Base-by-base conservation (phyloP, 2,888 invertebrate genomes). In the Plagodis dolabraria region DNA sequence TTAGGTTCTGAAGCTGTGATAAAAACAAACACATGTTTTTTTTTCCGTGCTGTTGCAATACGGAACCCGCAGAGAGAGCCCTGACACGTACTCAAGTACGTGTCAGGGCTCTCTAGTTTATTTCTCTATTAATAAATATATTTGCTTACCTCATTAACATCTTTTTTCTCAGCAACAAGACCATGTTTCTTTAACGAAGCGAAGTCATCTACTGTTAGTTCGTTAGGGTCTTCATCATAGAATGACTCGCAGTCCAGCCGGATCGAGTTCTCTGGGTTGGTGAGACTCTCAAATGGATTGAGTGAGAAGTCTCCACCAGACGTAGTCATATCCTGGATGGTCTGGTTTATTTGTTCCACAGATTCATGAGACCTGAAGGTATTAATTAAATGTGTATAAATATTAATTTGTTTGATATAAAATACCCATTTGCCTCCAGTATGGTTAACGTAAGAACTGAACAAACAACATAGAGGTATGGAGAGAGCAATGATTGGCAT, bases 321-420 rank as follows among this genome's bases (percentile, higher is more conserved):
- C 79, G 93, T 89, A 0, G 92, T 92, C 93, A 93, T 93, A 68
- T 93, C 93, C 72, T 92, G 89, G 22, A 93, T 92, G 0, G 93
- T 93, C 68, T 93, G 93, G 71, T 93, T 93, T 67, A 92, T 92
- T 64, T 91, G 91, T 57, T 92, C 92, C 64, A 92, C 84, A 22
- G 91, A 87, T 67, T 92, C 92, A 53, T 85, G 84, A 0, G 85
- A 79, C 55, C 92, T 92, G 53, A 5, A 10, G 33, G 10, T 7
- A 48, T 7, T 10, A 11, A 47, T n/a, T n/a, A 55, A 4, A 38
- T 5, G 5, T 38, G 7, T 38, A 38, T 8, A 8, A 38, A 1
- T 5, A 38, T 7, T 9, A 4, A 22, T 22, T 22, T 22, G 22
- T 22, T 22, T 22, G 1, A 22, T 22, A 22, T 4, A 22, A 22